Evolutionary conservation across 2,113 vertebrate species (phyloP).

Genomic region (Ceuthmochares aereus): DNA sequence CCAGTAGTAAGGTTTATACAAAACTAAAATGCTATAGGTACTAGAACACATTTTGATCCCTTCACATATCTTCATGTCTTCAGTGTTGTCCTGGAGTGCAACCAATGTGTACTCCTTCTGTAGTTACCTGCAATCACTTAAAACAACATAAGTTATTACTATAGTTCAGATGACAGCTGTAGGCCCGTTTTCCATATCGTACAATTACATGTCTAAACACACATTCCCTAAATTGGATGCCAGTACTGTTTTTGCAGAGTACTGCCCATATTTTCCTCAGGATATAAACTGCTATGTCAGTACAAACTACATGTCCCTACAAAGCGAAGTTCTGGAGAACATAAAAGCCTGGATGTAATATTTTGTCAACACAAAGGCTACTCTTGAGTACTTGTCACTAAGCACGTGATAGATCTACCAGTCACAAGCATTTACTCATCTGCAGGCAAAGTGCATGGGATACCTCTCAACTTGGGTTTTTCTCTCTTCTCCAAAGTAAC

Average conservation of each 20-base stretch:
- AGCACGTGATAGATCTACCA: not conserved
- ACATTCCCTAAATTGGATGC: not conserved
- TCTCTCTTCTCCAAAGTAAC: no score
- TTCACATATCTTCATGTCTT: not conserved
- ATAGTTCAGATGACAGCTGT: not conserved
- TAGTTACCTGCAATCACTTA: not conserved
- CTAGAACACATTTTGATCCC: not conserved
- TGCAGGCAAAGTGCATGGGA: not conserved
- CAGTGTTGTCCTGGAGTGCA: not conserved
- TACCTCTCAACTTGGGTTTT: fast-evolving
- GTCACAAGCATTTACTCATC: not conserved
- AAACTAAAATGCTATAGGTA: not conserved
- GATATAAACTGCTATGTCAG: not conserved
- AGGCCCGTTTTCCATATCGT: not conserved
- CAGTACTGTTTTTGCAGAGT: not conserved
- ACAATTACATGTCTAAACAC: not conserved
- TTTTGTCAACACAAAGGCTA: not conserved
- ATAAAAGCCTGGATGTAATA: not conserved
- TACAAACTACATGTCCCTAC: not conserved
- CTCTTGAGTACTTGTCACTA: not conserved
- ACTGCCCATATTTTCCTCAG: not conserved
- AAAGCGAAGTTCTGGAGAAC: not conserved
- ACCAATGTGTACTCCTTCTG: not conserved
- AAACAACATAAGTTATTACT: not conserved
- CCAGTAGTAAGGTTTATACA: not conserved